phyloP scores from a whole-genome alignment of 2,888 invertebrate genomes.

The Cheiracanthium punctorium region DNA sequence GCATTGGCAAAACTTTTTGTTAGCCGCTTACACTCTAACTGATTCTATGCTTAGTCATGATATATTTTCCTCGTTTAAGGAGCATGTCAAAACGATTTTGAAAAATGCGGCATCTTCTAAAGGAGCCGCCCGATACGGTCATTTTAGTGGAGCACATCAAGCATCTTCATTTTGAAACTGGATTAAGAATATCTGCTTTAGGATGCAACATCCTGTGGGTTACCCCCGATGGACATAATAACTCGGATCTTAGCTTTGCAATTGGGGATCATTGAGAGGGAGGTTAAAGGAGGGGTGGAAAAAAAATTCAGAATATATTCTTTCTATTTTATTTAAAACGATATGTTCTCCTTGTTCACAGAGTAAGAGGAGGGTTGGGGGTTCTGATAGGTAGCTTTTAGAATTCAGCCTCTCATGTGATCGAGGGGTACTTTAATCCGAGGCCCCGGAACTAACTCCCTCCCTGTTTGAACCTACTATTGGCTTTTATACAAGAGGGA shows the following conservation, averaged over 20 bases:
- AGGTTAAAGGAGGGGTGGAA: slow-evolving; percentile 19
- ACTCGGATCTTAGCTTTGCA: slow-evolving; percentile 49
- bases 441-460: slow-evolving; percentile 26
- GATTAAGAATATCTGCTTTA: slow-evolving; percentile 59
- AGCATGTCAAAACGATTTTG: slow-evolving; percentile 67
- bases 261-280: slow-evolving; percentile 45
- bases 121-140: slow-evolving; percentile 47
- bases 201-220: slow-evolving; percentile 50
- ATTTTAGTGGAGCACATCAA: slow-evolving; percentile 56
- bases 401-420: slow-evolving; percentile 60
- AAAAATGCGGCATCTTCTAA: slow-evolving; percentile 42
- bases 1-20: neutral
- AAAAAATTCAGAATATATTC: slow-evolving; percentile 28
- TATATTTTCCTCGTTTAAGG: slow-evolving; percentile 26
- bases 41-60: slow-evolving; percentile 56
- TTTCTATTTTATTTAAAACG: slow-evolving; percentile 58
- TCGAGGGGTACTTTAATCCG: slow-evolving; percentile 42
- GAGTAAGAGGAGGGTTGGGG: slow-evolving; percentile 15
- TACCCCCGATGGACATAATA: slow-evolving; percentile 41
- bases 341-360: slow-evolving; percentile 37
- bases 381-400: slow-evolving; percentile 45
- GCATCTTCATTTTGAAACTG: slow-evolving; percentile 65
- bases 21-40: slow-evolving; percentile 15
- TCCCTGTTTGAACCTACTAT: slow-evolving; percentile 31
- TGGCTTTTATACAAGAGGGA: slow-evolving; percentile 61